These are phyloP conservation scores for Chlorodrepanis virens DNA, from an alignment of 2,113 vertebrate species.

Conservation along the genomic window DNA sequence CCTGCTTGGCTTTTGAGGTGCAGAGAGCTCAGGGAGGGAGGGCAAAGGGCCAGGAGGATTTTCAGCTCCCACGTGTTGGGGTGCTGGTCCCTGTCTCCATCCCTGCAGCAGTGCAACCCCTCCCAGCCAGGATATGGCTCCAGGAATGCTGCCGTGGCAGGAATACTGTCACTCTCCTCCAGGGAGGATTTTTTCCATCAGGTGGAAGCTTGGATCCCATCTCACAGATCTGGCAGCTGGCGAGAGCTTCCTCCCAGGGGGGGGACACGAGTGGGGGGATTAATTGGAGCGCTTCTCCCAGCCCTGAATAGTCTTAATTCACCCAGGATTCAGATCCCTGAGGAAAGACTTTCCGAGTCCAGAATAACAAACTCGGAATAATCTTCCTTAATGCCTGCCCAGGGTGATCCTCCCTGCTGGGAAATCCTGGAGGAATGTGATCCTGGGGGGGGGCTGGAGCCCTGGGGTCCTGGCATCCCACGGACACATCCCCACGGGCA, in stretches of 20 bases:
- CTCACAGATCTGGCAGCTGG: constrained; percentile 1
- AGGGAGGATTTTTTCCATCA: background rate
- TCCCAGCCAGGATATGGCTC: background rate
- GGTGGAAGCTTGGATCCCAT: background rate
- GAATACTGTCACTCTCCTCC: background rate
- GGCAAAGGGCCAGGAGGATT: background rate
- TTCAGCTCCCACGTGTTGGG: accelerated
- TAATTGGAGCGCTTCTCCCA: background rate
- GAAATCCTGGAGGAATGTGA: background rate
- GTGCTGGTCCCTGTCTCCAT: background rate
- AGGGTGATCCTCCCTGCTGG: background rate
- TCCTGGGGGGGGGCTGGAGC: background rate
- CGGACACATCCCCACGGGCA: accelerated
- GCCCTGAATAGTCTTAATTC: background rate
- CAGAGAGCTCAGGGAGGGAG: background rate
- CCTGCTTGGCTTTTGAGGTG: background rate
- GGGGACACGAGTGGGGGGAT: background rate
- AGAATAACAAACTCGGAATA: constrained; percentile 15
- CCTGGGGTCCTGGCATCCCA: background rate
- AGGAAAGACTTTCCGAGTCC: background rate
- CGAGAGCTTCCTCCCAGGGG: background rate
- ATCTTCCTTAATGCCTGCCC: background rate
- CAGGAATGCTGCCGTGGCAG: background rate
- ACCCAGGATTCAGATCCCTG: constrained; percentile 1
- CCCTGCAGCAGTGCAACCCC: background rate